These are phyloP conservation scores for Alsophila aescularia DNA, from an alignment of 2,888 invertebrate species.

Conservation along the genomic window DNA sequence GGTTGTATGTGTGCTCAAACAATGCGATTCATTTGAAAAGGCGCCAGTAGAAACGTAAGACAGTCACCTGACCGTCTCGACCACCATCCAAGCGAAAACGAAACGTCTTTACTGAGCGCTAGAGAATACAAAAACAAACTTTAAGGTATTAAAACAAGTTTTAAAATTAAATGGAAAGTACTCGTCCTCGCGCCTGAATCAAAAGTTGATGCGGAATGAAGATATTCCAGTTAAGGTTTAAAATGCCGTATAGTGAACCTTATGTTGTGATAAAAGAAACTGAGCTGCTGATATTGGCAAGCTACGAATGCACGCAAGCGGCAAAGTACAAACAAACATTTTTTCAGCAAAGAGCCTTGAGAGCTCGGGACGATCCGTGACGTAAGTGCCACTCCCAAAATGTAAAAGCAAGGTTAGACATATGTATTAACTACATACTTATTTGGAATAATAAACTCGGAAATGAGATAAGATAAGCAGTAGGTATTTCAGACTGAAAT, in stretches of 20 bases:
- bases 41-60: constrained; percentile 65
- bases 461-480: constrained; percentile 4
- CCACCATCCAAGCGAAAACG: constrained; percentile 35
- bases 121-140: constrained; percentile 39
- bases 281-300: constrained; percentile 19
- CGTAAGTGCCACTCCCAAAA: constrained; percentile 43
- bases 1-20: constrained; percentile 52
- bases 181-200: constrained; percentile 5
- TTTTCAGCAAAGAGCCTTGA: constrained; percentile 36
- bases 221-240: constrained; percentile 54
- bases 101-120: constrained; percentile 26
- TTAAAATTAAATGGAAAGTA: constrained; percentile 20
- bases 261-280: constrained; percentile 34
- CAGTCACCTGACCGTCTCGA: constrained; percentile 68
- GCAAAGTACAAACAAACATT: constrained; percentile 12
- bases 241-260: constrained; percentile 41
- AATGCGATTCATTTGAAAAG: constrained; percentile 74
- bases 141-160: constrained; percentile 25
- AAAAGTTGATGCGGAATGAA: constrained; percentile 47
- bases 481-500: not conserved
- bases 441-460: not conserved
- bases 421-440: not conserved
- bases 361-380: constrained; percentile 37
- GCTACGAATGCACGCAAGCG: not conserved
- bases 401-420: constrained; percentile 28